A percentile compares a stretch with the other conserved stretches of the same genome.
phyloP scores from a whole-genome alignment of 1,140 invertebrate genomes.

The Charaxes varanes region DNA sequence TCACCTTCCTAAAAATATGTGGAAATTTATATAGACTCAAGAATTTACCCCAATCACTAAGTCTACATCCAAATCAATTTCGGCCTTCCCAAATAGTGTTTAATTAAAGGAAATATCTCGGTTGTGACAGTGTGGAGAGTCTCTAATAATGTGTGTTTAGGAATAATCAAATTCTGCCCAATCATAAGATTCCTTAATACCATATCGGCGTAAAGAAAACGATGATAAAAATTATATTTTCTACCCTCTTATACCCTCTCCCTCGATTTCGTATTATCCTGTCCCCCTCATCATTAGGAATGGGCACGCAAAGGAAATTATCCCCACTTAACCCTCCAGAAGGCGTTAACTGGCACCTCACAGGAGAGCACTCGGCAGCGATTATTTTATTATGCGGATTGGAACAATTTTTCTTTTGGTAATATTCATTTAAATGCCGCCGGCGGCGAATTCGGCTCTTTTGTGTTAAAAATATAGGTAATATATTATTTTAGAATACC shows the following conservation, averaged over 20 bases:
- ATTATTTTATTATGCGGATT: slow-evolving; percentile 70
- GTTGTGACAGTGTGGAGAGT: slow-evolving; percentile 42
- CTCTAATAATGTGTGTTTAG: slow-evolving; percentile 40
- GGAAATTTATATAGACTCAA: too few relatives aligned
- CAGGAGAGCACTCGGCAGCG: slow-evolving; percentile 49
- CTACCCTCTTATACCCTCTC: slow-evolving; percentile 9
- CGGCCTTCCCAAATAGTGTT: slow-evolving; percentile 35
- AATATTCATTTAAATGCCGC: slow-evolving; percentile 36
- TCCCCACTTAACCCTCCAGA: slow-evolving; percentile 70
- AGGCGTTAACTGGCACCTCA: slow-evolving; percentile 71
- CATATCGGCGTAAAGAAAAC: neutral
- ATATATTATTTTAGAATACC: too few relatives aligned
- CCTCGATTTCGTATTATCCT: slow-evolving; percentile 24
- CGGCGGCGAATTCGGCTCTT: neutral
- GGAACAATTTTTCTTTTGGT: slow-evolving; percentile 52
- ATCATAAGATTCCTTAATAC: neutral
- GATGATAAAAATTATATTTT: slow-evolving; percentile 15
- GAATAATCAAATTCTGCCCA: slow-evolving; percentile 28
- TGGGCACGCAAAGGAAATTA: slow-evolving; percentile 71
- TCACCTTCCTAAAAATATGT: too few relatives aligned
- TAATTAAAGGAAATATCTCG: slow-evolving; percentile 52
- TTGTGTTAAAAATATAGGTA: too few relatives aligned
- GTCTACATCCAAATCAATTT: too few relatives aligned
- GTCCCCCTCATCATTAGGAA: slow-evolving; percentile 51
- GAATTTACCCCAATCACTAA: too few relatives aligned